phyloP scores from a whole-genome alignment of 1,140 invertebrate genomes.

The Mercenaria mercenaria region DNA sequence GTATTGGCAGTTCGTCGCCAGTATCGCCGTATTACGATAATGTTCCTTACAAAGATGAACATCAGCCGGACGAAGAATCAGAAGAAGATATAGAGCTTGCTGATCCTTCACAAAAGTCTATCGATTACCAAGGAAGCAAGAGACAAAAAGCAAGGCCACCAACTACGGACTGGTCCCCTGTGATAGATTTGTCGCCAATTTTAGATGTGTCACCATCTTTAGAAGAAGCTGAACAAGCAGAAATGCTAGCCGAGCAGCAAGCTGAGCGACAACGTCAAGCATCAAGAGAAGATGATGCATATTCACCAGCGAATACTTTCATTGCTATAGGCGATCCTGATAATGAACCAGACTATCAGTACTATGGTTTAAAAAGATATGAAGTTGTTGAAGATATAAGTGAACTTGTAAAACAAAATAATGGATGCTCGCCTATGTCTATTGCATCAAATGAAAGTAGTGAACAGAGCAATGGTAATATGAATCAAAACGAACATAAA shows the following conservation, averaged over 20 bases:
- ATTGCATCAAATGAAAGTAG: neutral
- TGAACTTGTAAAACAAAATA: conserved; percentile 71
- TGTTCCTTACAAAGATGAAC: conserved; percentile 43
- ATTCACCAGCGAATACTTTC: conserved; percentile 64
- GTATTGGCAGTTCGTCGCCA: conserved; percentile 76
- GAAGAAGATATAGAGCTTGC: conserved; percentile 81
- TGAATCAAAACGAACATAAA: neutral
- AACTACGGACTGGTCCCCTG: conserved; percentile 87
- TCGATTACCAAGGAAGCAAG: conserved; percentile 84
- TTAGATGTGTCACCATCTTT: conserved; percentile 87
- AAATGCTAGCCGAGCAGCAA: conserved; percentile 85
- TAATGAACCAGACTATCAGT: conserved; percentile 64
- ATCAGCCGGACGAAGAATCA: conserved; percentile 69
- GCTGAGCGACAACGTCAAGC: conserved; percentile 77
- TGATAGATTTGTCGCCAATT: conserved; percentile 87
- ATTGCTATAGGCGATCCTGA: conserved; percentile 48
- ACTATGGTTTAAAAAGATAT: conserved; percentile 78
- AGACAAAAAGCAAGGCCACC: conserved; percentile 84
- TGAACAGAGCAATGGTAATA: neutral
- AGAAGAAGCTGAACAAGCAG: conserved; percentile 86
- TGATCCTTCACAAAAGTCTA: conserved; percentile 83
- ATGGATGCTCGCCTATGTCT: neutral
- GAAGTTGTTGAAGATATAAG: conserved; percentile 83
- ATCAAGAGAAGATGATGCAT: conserved; percentile 73
- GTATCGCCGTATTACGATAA: conserved; percentile 82